Evolutionary conservation across 2,888 invertebrate genomes (phyloP).

Genomic region (Melipona bicolor): DNA sequence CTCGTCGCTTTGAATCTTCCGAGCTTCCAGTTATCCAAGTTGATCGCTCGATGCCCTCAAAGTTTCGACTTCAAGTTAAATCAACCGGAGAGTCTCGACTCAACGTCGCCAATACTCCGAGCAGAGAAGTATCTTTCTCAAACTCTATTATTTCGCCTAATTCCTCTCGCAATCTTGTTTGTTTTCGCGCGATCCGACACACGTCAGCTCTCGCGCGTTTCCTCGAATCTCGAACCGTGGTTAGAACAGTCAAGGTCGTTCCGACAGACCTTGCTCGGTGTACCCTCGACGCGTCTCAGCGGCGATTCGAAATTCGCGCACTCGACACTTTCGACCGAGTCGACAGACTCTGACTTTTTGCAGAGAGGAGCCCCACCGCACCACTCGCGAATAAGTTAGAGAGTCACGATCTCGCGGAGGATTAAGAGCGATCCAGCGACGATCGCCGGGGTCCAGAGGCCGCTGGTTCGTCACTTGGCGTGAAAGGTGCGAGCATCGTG

Average conservation of each 20-base stretch:
- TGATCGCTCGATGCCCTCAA: not conserved
- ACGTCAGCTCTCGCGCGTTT: not conserved
- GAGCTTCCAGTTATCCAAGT: not conserved
- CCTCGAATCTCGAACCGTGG: not conserved
- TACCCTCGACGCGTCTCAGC: slow-evolving; percentile 31
- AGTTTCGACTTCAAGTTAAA: not conserved
- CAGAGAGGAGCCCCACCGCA: too few species aligned
- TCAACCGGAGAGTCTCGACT: not conserved
- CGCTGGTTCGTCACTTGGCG: slow-evolving; percentile 55
- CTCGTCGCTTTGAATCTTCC: too few species aligned
- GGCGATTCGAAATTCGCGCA: not conserved
- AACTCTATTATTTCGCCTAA: not conserved
- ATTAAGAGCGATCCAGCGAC: slow-evolving; percentile 18
- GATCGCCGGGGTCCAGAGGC: slow-evolving; percentile 27
- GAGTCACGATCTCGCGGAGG: not conserved
- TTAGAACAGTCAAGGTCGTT: slow-evolving; percentile 53
- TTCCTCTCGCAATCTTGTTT: slow-evolving; percentile 24
- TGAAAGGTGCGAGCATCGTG: slow-evolving; percentile 56
- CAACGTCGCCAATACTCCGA: not conserved
- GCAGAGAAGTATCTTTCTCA: too few species aligned
- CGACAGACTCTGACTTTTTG: not conserved
- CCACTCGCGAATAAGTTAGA: not conserved
- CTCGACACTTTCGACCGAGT: not conserved
- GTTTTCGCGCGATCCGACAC: slow-evolving; percentile 13
- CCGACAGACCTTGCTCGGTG: slow-evolving; percentile 28